phyloP scores from a whole-genome alignment of 2,888 invertebrate genomes.

The Esperia sulphurella region DNA sequence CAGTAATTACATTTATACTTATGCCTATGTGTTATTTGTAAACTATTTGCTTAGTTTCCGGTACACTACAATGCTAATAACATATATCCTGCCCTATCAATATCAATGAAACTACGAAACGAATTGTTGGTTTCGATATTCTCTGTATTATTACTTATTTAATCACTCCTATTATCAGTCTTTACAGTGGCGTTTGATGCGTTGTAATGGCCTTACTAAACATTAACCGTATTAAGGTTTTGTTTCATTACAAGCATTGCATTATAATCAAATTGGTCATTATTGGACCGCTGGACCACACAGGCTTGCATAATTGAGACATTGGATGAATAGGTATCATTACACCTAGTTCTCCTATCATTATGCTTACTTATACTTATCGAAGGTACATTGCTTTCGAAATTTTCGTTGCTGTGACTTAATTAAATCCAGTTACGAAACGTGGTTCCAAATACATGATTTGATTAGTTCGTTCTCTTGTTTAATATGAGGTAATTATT shows the following conservation, averaged over 20 bases:
- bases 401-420: conserved; percentile 31
- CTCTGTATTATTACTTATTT: conserved; percentile 56
- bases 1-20: conserved; percentile 13
- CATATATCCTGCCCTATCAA: conserved; percentile 12
- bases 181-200: conserved; percentile 51
- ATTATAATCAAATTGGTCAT: conserved; percentile 47
- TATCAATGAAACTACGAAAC: conserved; percentile 41
- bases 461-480: conserved; percentile 53
- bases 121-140: conserved; percentile 58
- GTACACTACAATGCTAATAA: conserved; percentile 21
- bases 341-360: conserved; percentile 43
- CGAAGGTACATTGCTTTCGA: conserved; percentile 29
- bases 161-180: conserved; percentile 64
- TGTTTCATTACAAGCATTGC: conserved; percentile 42
- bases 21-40: neutral
- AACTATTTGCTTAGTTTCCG: conserved; percentile 11
- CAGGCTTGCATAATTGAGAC: conserved; percentile 68
- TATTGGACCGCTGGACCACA: conserved; percentile 50
- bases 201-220: conserved; percentile 65
- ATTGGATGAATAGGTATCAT: conserved; percentile 56
- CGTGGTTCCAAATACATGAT: conserved; percentile 34
- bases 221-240: conserved; percentile 61
- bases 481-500: conserved; percentile 55
- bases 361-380: conserved; percentile 36
- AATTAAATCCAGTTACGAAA: conserved; percentile 48